Evolutionary conservation across 2,113 vertebrate species (phyloP), one percentile per base, ranked within the genome.

Genomic region (Protobothrops mucrosquamatus): DNA sequence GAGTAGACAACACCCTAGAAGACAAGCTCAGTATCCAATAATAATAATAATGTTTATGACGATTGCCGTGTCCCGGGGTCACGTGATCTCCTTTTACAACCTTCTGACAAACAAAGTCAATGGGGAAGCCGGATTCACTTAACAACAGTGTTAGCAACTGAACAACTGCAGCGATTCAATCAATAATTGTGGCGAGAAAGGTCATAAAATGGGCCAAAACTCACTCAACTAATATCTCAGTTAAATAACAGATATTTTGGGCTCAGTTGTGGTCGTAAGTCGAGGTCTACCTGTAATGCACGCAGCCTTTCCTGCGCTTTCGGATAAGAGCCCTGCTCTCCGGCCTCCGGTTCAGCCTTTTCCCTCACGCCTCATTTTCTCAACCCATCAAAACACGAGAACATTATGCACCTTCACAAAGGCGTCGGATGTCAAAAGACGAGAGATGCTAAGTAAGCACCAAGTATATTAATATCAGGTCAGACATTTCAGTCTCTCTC

Each of bases 381-480:
- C 88, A 89, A 92, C 64, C 89, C 57, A 88, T 88, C 87, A 93
- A 94, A 94, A 90, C 4, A 90, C 87, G 56, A 96, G 95, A 94
- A 94, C 90, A 94, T 52, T 94, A 94, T 88, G 89, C 87, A 92
- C 51, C 94, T 95, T 87, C 92, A 92, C 86, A 93, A 94, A 93
- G 86, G 46, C 85, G 24, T 22, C 12, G 9, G 20, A 56, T 22
- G 48, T 88, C 85, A 61, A 91, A 94, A 94, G 94, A 94, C 94
- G 94, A 95, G 95, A 94, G 91, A 94, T 95, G 93, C 85, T 81
- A 48, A 87, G 51, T 87, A 48, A 92, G 29, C 85, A 93, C 6
- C 87, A 94, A 92, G 91, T 91, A 69, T 92, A 95, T 95, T 90
- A 92, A 95, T 90, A 93, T 87, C 94, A 96, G 95, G 94, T 93